Evolutionary conservation across 2,888 invertebrate genomes (phyloP), one percentile per base, ranked within the genome.

Genomic region (Timema cristinae): DNA sequence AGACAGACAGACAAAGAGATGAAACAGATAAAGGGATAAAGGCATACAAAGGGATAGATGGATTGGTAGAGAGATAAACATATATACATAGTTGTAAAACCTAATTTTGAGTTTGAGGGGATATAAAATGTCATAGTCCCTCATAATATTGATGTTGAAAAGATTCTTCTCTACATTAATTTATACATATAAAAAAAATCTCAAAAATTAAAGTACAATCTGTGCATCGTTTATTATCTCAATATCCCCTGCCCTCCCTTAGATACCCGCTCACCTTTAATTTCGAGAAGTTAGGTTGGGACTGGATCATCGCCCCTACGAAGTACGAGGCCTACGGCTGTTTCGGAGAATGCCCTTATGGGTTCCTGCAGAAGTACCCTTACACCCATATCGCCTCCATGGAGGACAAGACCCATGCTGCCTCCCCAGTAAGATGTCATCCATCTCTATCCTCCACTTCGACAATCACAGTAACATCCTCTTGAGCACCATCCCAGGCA

Each of bases 291-390:
- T 96, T 98, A 80, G 97, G 96, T 48, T 97, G 97, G 96, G 95
- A 97, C 81, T 98, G 97, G 91, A 94, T 98, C 79, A 95, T 98
- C 73, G 97, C 97, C 0, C 98, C 98, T 0, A 94, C 94, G 79
- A 87, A 90, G 73, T 98, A 97, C 85, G 93, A 94, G 79, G 97
- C 98, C 9, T 94, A 95, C 84, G 97, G 96, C 84, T 98, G 98
- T 84, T 90, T 94, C 71, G 97, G 98, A 8, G 95, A 97, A 79
- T 98, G 98, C 82, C 92, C 93, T 0, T 91, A 91, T 83, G 90
- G 94, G 68, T 94, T 94, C 81, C 84, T 95, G 74, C 94, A 93
- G 80, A 90, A 91, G 79, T 92, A 93, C 80, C 91, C 94, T 0
- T 94, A 96, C 81, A 94, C 95, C 10, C 94, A 96, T 83, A 85